Base-by-base conservation (phyloP, 2,797 vertebrate species). In the Uromys caudimaculatus region DNA sequence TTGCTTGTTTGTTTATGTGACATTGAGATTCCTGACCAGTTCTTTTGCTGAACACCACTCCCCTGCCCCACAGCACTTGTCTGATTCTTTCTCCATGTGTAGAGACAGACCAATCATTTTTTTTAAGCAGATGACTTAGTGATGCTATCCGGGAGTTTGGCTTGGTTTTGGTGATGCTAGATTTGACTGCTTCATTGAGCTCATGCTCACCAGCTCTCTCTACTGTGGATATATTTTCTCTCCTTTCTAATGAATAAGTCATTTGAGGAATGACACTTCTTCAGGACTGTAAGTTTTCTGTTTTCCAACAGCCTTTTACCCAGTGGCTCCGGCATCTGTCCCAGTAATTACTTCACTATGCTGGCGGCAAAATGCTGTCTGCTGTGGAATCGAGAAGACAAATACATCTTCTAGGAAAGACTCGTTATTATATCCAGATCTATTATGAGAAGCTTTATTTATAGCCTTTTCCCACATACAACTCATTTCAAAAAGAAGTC, bases 341-440 rank as follows among this genome's bases (percentile, higher is more conserved):
- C 50, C 71, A 27, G 47, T 54, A 79, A 71, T 73, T 91, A 6
- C 14, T 76, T 96, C 44, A 64, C 50, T 62, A 12, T 69, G 32
- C 27, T 90, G 71, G 16, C 4, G 76, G 21, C 47, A 86, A 90
- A 87, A 64, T 32, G 47, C 38, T 78, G 10, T 86, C 90, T 82
- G 67, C 7, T 32, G 2, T 41, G 7, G 21, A 88, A 96, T 73
- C 50, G 50, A 96, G 54, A 86, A 96, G 81, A 87, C 38, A 23
- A 23, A 81, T 64, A 81, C 73, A n/a, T 21, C 52, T 89, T 88
- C 94, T 27, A 60, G 93, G 79, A 89, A 94, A 92, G 56, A 90
- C 75, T 44, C 21, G 50, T 85, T 67, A 47, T 73, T 81, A 67
- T 38, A 88, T 89, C 5, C 35, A 77, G 93, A 77, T 13, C 47